Base-by-base conservation (phyloP, 2,888 invertebrate species). In the Dinocampus coccinellae region DNA sequence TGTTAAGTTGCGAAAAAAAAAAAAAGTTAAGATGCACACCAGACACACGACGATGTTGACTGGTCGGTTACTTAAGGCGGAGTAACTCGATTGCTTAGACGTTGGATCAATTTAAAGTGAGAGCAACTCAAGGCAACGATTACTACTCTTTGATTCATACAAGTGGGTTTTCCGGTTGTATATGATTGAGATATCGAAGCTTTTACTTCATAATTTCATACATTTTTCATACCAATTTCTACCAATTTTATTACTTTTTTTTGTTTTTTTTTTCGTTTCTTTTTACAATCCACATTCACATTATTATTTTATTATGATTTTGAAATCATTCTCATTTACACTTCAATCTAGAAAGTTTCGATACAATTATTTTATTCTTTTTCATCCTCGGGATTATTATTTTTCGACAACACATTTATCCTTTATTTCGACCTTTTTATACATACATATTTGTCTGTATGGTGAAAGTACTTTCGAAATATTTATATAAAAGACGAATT, bases 41-140 rank as follows among this genome's bases (percentile, higher is more conserved):
- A 52, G n/a, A 11, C 69, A 70, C 69, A 47, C 47, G 24, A 53
- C 24, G 77, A 78, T 77, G 80, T 80, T 77, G 75, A 79, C 77
- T 76, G 79, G 69, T 68, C 75, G 73, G 70, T 80, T 76, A 79
- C 69, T 77, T 78, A 76, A 78, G 77, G 57, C 77, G 71, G 79
- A 84, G 79, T 84, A 83, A 81, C 77, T 77, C 76, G 77, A 71
- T 76, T 73, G 76, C 80, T 80, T 76, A 76, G 79, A 74, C 73
- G 75, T 66, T 53, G 80, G 80, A 79, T 78, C 80, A 82, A 81
- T 83, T 84, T 81, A 82, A 84, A 76, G 78, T 76, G 76, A 76
- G 62, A 68, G 63, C 57, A 70, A 73, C 66, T 24, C 24, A n/a
- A 24, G 26, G 57, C 60, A 64, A 64, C 29, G 63, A 61, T 63